A percentile compares a stretch with the other conserved stretches of the same genome.
Conservation (phyloP, 2,888 invertebrate species). For the Synanthedon vespiformis region DNA sequence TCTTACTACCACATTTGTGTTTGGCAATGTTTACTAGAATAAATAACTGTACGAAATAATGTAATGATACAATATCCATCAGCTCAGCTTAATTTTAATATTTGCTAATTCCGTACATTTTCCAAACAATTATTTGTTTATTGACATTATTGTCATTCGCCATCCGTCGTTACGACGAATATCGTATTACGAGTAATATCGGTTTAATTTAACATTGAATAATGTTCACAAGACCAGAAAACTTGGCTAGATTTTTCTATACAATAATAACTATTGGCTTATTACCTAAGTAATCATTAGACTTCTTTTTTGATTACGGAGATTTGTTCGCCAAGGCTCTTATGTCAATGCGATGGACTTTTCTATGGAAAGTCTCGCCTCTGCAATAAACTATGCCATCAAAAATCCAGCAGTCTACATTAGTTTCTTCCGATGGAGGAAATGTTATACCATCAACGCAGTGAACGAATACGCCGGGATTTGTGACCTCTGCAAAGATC, state of each 20-base stretch:
- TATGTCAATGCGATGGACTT: conserved; percentile 29
- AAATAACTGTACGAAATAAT: too few species aligned
- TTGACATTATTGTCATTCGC: conserved; percentile 15
- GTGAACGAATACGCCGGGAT: conserved; percentile 23
- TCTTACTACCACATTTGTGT: too few species aligned
- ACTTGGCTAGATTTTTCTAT: conserved; percentile 43
- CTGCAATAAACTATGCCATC: conserved; percentile 25
- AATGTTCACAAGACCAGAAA: conserved; percentile 10
- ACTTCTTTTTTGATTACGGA: conserved; percentile 15
- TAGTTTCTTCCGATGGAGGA: conserved; percentile 35
- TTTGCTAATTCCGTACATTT: conserved; percentile 19
- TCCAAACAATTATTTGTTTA: conserved; percentile 3
- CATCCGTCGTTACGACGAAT: background rate
- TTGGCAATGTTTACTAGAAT: too few species aligned
- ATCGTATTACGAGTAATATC: too few species aligned
- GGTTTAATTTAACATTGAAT: background rate
- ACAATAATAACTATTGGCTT: conserved; percentile 39
- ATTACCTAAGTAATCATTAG: conserved; percentile 20
- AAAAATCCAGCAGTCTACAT: conserved; percentile 24
- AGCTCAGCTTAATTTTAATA: conserved; percentile 16
- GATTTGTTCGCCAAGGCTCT: conserved; percentile 46
- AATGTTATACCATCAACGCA: conserved; percentile 27
- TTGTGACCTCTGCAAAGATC: conserved; percentile 34
- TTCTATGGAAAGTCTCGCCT: conserved; percentile 23
- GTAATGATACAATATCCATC: too few species aligned